Conservation (phyloP, 2,888 invertebrate genomes). For the Patella caerulea region DNA sequence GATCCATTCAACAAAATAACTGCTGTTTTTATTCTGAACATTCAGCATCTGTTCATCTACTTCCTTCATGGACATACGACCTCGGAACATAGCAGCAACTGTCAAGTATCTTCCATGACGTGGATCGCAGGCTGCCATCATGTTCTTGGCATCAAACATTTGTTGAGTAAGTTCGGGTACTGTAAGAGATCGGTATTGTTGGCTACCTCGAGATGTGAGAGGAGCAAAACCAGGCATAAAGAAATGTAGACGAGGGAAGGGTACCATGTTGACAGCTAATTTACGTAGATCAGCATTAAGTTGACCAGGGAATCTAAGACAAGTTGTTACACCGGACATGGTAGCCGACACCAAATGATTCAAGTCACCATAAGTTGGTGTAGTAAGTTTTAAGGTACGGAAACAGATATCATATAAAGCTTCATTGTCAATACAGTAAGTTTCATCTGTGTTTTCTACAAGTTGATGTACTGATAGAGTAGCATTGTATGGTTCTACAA, state of each 20-base stretch:
- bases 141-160: slow-evolving; percentile 5
- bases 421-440: slow-evolving; percentile 9
- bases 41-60: slow-evolving; percentile 8
- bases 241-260: slow-evolving; percentile 5
- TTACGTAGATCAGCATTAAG: slow-evolving; percentile 1
- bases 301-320: slow-evolving; percentile 5
- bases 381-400: slow-evolving; percentile 1
- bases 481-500: slow-evolving; percentile 2
- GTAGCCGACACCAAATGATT: slow-evolving; percentile 3
- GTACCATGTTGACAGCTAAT: slow-evolving; percentile 2
- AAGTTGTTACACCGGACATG: slow-evolving; percentile 3
- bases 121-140: neutral
- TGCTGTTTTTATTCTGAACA: slow-evolving; percentile 10
- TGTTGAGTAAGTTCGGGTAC: neutral
- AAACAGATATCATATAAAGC: slow-evolving; percentile 6
- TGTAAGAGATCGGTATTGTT: neutral
- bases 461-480: slow-evolving; percentile 8
- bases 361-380: slow-evolving; percentile 6
- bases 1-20: slow-evolving; percentile 8
- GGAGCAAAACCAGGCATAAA: slow-evolving; percentile 7
- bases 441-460: slow-evolving; percentile 9
- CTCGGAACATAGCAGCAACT: slow-evolving; percentile 9
- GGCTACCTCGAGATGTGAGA: neutral
- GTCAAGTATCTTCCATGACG: neutral
- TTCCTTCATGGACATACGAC: slow-evolving; percentile 7